A percentile compares a stretch with the other conserved stretches of the same genome.
These are phyloP conservation scores for Heliothis peltigera DNA, from an alignment of 2,888 invertebrate species.

Conservation along the genomic window DNA sequence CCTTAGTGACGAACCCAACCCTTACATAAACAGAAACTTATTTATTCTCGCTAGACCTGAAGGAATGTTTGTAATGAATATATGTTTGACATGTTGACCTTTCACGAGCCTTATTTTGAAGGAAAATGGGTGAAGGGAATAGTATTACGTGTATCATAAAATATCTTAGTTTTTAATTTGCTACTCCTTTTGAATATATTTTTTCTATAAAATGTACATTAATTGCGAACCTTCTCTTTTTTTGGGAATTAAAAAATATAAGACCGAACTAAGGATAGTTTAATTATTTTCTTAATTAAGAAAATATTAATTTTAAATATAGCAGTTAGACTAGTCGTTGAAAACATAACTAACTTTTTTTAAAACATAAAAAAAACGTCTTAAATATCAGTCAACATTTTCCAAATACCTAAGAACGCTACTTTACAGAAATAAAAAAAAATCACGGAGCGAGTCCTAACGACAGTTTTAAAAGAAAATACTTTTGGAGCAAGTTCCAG, in stretches of 20 bases:
- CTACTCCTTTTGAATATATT: no score
- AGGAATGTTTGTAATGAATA: constrained; percentile 39
- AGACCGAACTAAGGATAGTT: no score
- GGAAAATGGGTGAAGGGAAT: not conserved
- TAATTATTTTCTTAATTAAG: no score
- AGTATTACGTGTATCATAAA: no score
- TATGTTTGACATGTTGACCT: constrained; percentile 30
- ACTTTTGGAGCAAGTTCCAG: constrained; percentile 17
- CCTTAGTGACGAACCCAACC: constrained; percentile 32
- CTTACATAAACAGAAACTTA: constrained; percentile 36
- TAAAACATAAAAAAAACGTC: not conserved
- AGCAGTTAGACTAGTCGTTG: no score
- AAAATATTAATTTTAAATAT: no score
- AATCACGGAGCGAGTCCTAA: constrained; percentile 5
- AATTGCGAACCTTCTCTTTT: no score
- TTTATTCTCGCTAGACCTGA: constrained; percentile 22
- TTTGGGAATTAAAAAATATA: no score
- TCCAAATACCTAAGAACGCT: constrained; percentile 2
- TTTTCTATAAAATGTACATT: no score
- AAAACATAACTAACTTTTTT: not conserved
- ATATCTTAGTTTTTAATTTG: no score
- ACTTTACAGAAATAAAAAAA: constrained; percentile 4
- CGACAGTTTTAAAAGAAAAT: constrained; percentile 43
- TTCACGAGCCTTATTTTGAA: constrained; percentile 5
- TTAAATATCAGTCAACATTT: not conserved